Conservation (phyloP, 2,113 vertebrate genomes). For the Serinus canaria region DNA sequence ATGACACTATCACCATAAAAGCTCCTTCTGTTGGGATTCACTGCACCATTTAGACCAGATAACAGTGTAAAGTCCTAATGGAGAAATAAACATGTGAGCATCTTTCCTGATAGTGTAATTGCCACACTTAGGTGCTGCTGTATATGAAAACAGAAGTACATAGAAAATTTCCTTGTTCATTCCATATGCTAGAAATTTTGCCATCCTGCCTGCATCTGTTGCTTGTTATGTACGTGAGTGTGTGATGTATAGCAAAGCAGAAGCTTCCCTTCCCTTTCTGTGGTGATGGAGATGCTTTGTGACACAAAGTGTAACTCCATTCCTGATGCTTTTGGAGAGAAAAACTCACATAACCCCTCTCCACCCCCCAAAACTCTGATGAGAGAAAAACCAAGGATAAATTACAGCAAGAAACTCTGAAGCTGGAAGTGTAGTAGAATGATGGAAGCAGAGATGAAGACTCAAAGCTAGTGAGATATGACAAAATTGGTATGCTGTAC, state of each 20-base stretch:
- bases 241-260: background rate
- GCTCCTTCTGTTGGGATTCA: slow-evolving; percentile 51
- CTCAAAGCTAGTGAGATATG: background rate
- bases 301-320: background rate
- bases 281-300: background rate
- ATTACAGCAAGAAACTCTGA: background rate
- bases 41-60: slow-evolving; percentile 35
- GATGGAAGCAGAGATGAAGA: background rate
- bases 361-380: background rate
- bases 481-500: background rate
- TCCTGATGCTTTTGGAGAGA: background rate
- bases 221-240: background rate
- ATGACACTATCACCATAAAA: slow-evolving; percentile 46
- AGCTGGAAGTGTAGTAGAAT: background rate
- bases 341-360: background rate
- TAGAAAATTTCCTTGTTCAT: slow-evolving; percentile 20
- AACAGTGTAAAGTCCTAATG: slow-evolving; percentile 38
- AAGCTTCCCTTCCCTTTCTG: background rate
- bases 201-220: background rate
- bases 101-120: slow-evolving; percentile 35
- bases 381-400: background rate
- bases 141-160: slow-evolving; percentile 43
- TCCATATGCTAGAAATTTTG: background rate
- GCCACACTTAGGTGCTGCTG: slow-evolving; percentile 24
- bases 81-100: slow-evolving; percentile 57